A percentile compares a stretch with the other conserved stretches of the same genome.
Evolutionary conservation across 2,888 invertebrate species (phyloP).

Genomic region (Tridacna gigas): DNA sequence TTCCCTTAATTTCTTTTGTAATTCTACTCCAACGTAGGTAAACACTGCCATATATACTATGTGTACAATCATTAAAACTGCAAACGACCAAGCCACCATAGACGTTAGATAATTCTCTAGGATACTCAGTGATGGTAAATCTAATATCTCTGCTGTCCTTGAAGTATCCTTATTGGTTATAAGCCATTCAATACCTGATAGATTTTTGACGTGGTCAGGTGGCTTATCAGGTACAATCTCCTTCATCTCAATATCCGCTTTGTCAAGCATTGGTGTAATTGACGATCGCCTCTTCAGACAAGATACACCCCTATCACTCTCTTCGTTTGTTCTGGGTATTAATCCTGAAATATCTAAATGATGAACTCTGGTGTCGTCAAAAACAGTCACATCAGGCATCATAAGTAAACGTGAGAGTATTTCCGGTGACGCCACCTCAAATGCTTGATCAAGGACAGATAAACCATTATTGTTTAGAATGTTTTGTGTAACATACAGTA

Average conservation of each 20-base stretch:
- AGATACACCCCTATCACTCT: constrained; percentile 38
- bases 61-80: constrained; percentile 75
- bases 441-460: constrained; percentile 74
- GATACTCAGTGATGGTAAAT: constrained; percentile 76
- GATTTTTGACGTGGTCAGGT: background rate
- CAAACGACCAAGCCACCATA: constrained; percentile 77
- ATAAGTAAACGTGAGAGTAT: constrained; percentile 45
- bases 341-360: constrained; percentile 78
- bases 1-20: constrained; percentile 58
- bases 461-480: constrained; percentile 72
- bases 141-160: constrained; percentile 74
- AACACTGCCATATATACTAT: constrained; percentile 80
- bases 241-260: background rate
- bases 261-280: background rate
- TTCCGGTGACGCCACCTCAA: constrained; percentile 67
- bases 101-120: constrained; percentile 77
- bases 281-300: background rate
- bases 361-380: constrained; percentile 40
- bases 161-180: constrained; percentile 66
- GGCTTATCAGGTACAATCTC: background rate
- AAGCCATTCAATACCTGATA: constrained; percentile 78
- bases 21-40: constrained; percentile 66
- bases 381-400: constrained; percentile 71
- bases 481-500: constrained; percentile 69
- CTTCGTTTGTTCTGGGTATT: constrained; percentile 70